Evolutionary conservation across 2,113 vertebrate genomes (phyloP), one percentile per base, ranked within the genome.

Genomic region (Dasyurus viverrinus): DNA sequence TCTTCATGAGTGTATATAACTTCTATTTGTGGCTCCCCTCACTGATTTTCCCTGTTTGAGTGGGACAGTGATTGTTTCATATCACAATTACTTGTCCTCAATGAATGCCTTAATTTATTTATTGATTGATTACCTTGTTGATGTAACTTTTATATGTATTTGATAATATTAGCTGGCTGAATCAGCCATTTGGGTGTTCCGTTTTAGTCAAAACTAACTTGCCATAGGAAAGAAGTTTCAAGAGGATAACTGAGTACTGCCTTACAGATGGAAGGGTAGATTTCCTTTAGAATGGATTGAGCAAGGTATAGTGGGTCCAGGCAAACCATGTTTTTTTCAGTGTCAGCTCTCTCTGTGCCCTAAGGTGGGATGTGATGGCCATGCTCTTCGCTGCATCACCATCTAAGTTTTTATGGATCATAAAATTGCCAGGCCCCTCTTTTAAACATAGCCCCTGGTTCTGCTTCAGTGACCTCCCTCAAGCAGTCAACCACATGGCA

Each of bases 381-480:
- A 36, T 22, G 10, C 27, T 93, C 14, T 54, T 76, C 36, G 46
- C 53, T 57, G 47, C 14, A 60, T 84, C 26, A 52, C 53, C 89
- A 93, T 90, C 54, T 57, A 92, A 91, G 93, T 46, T 94, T 89
- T 93, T 93, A 96, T 84, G 42, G 89, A 90, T 95, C 60, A 52
- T 97, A 92, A 96, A 97, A 93, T 92, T 57, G 19, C 89, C 52
- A 11, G 93, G 19, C 91, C 89, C 53, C n/a, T 46, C 54, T 94
- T 94, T 89, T 76, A 68, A 97, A 95, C 11, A 91, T 2, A 94
- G 94, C 24, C 53, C 91, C 92, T 55, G 22, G 91, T 53, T 96
- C 94, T 95, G 95, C 93, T 93, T 84, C 92, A 25, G 0, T 91
- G 92, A 92, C 84, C 54, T 93, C 90, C 92, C 2, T 30, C 5